These are phyloP conservation scores for Coelinius sp. DNA, from an alignment of 2,888 invertebrate species.

Conservation along the genomic window DNA sequence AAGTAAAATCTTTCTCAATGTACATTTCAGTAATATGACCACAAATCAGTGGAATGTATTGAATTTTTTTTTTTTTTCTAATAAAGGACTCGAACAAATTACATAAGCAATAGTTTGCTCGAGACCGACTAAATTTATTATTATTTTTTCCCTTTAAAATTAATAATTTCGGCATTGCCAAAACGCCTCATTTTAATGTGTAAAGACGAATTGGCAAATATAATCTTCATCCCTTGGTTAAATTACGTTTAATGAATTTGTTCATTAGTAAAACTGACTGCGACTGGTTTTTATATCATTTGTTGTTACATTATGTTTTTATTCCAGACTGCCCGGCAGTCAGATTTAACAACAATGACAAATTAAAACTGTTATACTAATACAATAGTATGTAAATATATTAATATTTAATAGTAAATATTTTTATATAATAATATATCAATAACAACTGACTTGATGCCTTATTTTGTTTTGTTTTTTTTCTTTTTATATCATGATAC, in stretches of 20 bases:
- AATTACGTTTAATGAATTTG: conserved; percentile 36
- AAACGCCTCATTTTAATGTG: conserved; percentile 43
- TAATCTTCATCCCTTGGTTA: conserved; percentile 43
- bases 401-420: conserved; percentile 67
- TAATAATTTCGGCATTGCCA: conserved; percentile 41
- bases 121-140: conserved; percentile 38
- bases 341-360: conserved; percentile 66
- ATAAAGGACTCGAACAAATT: conserved; percentile 48
- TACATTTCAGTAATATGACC: conserved; percentile 51
- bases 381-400: conserved; percentile 67
- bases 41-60: conserved; percentile 63
- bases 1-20: conserved; percentile 46
- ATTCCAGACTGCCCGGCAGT: conserved; percentile 68
- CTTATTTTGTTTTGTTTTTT: conserved; percentile 26
- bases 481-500: conserved; percentile 54
- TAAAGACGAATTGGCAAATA: conserved; percentile 56
- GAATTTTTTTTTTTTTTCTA: conserved; percentile 43
- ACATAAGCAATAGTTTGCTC: conserved; percentile 41
- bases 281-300: conserved; percentile 55
- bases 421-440: conserved; percentile 64
- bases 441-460: conserved; percentile 63
- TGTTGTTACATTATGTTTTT: conserved; percentile 46
- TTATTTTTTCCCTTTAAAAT: conserved; percentile 31
- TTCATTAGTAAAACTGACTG: conserved; percentile 60
- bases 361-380: conserved; percentile 64